A percentile compares a stretch with the other conserved stretches of the same genome.
These are phyloP conservation scores for Zygaena filipendulae DNA, from an alignment of 2,888 invertebrate genomes.

Conservation along the genomic window DNA sequence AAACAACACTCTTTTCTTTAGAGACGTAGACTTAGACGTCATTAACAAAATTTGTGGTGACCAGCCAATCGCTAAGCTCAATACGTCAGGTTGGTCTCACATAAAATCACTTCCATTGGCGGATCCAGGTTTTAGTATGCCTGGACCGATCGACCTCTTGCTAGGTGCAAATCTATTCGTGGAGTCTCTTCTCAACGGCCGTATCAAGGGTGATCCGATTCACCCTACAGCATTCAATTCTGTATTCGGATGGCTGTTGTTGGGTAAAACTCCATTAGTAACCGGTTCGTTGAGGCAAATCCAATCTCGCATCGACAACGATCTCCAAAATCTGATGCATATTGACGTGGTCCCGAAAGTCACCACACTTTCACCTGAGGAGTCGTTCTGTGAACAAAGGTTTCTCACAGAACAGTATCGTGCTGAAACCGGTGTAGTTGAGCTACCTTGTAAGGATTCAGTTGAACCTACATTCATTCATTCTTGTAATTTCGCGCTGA, in stretches of 20 bases:
- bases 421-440: constrained; percentile 4
- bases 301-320: constrained; percentile 1
- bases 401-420: constrained; percentile 5
- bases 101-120: constrained; percentile 9
- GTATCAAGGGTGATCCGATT: constrained; percentile 2
- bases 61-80: constrained; percentile 6
- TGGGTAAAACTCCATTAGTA: constrained; percentile 3
- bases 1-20: constrained; percentile 1
- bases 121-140: constrained; percentile 10
- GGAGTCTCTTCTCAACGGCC: constrained; percentile 1
- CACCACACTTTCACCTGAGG: constrained; percentile 1
- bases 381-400: constrained; percentile 4
- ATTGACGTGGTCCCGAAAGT: not conserved
- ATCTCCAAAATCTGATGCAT: constrained; percentile 2
- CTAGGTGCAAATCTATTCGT: constrained; percentile 11
- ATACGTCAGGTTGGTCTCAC: constrained; percentile 6
- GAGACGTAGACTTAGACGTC: not conserved
- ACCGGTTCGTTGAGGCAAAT: not conserved
- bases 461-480: not conserved
- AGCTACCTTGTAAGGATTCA: constrained; percentile 8
- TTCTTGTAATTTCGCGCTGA: constrained; percentile 8
- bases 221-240: constrained; percentile 8
- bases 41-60: constrained; percentile 1
- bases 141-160: constrained; percentile 11
- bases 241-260: constrained; percentile 8